Base-by-base conservation (phyloP, 1,140 invertebrate species). In the Babylonia areolata region DNA sequence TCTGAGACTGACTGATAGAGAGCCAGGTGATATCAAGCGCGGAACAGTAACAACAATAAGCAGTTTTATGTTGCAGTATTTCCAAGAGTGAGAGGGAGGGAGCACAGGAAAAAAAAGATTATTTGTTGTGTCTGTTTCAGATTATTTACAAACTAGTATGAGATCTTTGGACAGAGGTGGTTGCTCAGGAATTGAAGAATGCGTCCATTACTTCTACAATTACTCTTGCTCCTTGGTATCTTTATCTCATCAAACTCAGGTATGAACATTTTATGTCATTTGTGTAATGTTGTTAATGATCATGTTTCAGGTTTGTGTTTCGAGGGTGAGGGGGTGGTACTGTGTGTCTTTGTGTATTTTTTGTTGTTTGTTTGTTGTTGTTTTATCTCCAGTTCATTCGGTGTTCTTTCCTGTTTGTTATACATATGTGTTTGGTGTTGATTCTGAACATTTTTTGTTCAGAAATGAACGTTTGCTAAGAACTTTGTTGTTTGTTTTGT, bases 101-200 rank as follows among this genome's bases (percentile, higher is more conserved):
- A 64, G 5, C 15, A 20, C 58, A 64, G 28, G 28, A 64, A n/a
- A 23, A 23, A 23, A 3, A 6, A 64, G 46, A 64, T n/a, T 64
- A 6, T n/a, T 64, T 64, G 58, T 5, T 28, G 28, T 64, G 0
- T 20, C 58, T 64, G 23, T 64, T 64, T 28, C 58, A 64, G 58
- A 64, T 64, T 64, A 23, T 23, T 23, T 64, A 64, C 58, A 64
- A 64, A 64, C 58, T 64, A 64, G 58, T 64, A 64, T 64, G 58
- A 64, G 28, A 64, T 64, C 58, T 64, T 64, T 64, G 58, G 58
- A 23, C 5, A 23, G 28, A 64, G 17, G 58, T 64, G 58, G 12
- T 64, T 64, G 58, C 15, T 64, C 58, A 64, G 58, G 58, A 64
- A 23, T 64, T 23, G 58, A 64, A 64, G 58, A 64, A 64, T 64